phyloP scores from a whole-genome alignment of 2,797 vertebrate genomes.

The Gallinago stenura region DNA sequence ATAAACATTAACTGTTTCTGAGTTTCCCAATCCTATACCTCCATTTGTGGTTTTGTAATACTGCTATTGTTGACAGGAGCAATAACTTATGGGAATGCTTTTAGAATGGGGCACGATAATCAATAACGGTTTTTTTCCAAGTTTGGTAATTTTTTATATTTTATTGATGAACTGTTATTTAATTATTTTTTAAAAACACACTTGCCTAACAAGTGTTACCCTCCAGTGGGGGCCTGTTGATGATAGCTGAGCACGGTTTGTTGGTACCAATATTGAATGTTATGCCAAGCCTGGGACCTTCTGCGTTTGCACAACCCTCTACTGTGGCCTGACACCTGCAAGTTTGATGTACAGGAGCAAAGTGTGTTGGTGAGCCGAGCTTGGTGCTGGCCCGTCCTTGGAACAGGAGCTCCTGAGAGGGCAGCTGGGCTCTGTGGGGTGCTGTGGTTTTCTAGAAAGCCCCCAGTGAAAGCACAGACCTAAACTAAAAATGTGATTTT shows the following conservation, averaged over 20 bases:
- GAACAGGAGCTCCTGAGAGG: no score
- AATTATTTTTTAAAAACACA: neutral
- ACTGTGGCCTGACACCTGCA: neutral
- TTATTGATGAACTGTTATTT: rapidly evolving
- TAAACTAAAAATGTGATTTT: no score
- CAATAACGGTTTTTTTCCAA: neutral
- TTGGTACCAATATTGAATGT: rapidly evolving
- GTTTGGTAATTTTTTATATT: neutral
- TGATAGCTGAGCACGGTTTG: neutral
- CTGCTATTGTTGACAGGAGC: neutral
- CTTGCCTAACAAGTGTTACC: neutral
- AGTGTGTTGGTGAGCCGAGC: neutral
- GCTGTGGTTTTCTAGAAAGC: no score
- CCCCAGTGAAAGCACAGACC: no score
- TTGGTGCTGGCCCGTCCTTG: no score
- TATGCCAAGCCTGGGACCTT: rapidly evolving
- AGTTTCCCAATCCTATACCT: neutral
- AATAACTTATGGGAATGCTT: neutral
- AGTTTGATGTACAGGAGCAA: rapidly evolving
- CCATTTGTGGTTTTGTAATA: neutral
- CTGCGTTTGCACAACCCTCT: neutral
- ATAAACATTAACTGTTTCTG: neutral
- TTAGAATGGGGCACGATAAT: neutral
- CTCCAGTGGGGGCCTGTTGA: neutral
- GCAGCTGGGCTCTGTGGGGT: no score